Conservation (phyloP, 2,113 vertebrate genomes). For the Mustela nigripes region DNA sequence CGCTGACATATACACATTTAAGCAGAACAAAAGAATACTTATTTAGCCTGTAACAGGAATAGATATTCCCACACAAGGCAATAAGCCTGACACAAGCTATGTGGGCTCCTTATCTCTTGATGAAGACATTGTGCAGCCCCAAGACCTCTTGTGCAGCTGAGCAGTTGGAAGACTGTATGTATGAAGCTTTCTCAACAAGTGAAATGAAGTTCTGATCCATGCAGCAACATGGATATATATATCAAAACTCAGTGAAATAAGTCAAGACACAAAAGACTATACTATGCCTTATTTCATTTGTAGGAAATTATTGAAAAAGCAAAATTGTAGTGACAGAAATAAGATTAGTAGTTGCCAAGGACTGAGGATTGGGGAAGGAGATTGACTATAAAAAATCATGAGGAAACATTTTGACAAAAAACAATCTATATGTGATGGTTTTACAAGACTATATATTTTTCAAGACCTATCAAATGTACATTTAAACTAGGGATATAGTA, state of each 20-base stretch:
- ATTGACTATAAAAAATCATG: background rate
- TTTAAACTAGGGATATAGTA: background rate
- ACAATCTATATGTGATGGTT: background rate
- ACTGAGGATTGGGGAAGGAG: background rate
- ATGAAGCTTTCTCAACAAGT: background rate
- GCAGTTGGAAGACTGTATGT: background rate
- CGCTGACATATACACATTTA: background rate
- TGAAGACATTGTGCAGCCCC: background rate
- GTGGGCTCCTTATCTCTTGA: background rate
- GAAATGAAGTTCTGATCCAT: background rate
- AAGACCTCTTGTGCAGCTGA: background rate
- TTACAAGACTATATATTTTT: background rate
- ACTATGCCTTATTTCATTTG: background rate
- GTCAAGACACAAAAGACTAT: background rate
- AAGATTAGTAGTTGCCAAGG: background rate
- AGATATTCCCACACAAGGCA: background rate
- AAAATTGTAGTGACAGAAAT: too few species aligned
- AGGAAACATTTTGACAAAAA: background rate
- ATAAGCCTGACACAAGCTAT: background rate
- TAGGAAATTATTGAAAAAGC: background rate
- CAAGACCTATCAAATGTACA: background rate
- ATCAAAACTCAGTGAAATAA: background rate
- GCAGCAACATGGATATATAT: background rate
- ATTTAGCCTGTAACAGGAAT: background rate
- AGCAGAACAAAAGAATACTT: background rate